phyloP scores from a whole-genome alignment of 2,113 vertebrate species.

The Anolis sagrei region DNA sequence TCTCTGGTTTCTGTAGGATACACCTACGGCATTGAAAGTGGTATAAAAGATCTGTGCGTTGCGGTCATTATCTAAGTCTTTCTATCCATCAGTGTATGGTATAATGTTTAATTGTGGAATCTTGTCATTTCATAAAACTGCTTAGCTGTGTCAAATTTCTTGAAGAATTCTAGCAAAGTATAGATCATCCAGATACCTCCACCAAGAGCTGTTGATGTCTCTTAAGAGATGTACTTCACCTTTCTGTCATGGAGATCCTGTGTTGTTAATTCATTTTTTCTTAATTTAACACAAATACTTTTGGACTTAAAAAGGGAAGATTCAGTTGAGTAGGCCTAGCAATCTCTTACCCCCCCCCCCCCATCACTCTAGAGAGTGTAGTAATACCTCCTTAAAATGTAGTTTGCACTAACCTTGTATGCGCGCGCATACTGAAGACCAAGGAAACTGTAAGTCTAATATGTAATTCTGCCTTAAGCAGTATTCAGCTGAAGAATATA shows the following conservation, averaged over 20 bases:
- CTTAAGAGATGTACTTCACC: not conserved
- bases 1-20: too few species aligned
- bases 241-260: not conserved
- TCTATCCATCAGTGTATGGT: constrained; percentile 19
- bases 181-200: constrained; percentile 5
- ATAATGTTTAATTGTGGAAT: constrained; percentile 13
- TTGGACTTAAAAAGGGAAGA: constrained; percentile 16
- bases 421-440: constrained; percentile 7
- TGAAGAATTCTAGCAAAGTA: not conserved
- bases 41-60: too few species aligned
- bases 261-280: constrained; percentile 27
- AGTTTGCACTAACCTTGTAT: constrained; percentile 22
- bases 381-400: constrained; percentile 22
- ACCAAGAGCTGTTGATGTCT: constrained; percentile 11
- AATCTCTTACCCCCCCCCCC: constrained; percentile 7
- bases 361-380: not conserved
- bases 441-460: constrained; percentile 9
- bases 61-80: not conserved
- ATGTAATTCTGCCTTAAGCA: constrained; percentile 20
- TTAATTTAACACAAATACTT: constrained; percentile 34
- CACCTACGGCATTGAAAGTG: too few species aligned
- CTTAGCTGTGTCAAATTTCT: not conserved
- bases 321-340: constrained; percentile 19
- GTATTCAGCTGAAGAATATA: not conserved
- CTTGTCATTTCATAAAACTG: not conserved